Evolutionary conservation across 2,888 invertebrate species (phyloP).

Genomic region (Psococerastis gibbosa): DNA sequence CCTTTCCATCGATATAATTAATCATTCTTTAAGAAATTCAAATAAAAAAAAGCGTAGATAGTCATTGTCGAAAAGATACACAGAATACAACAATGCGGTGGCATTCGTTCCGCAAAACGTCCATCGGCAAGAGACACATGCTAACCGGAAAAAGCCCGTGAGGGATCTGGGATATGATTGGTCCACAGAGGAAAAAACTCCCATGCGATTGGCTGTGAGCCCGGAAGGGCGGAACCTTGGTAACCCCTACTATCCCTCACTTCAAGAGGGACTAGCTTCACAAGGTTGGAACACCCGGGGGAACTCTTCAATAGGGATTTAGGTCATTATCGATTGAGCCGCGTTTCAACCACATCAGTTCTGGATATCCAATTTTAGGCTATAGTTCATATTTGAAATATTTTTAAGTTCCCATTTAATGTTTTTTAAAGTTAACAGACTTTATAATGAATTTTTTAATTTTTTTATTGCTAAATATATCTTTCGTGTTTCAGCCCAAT

Average conservation of each 20-base stretch:
- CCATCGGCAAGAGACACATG: neutral
- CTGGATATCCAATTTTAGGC: neutral
- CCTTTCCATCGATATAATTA: too few species aligned
- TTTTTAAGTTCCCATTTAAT: neutral
- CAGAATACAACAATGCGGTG: neutral
- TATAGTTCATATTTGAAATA: neutral
- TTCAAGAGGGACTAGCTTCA: conserved; percentile 7
- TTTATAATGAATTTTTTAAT: too few species aligned
- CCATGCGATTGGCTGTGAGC: neutral
- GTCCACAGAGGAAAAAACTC: neutral
- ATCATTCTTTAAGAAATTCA: too few species aligned
- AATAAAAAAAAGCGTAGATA: too few species aligned
- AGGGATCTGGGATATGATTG: neutral
- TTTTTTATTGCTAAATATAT: too few species aligned
- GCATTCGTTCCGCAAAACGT: neutral
- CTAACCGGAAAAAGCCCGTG: neutral
- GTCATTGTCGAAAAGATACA: too few species aligned
- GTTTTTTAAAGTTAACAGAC: neutral
- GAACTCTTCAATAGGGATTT: conserved; percentile 4
- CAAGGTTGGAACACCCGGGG: conserved; percentile 8
- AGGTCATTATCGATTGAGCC: conserved; percentile 10
- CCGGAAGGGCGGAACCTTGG: neutral
- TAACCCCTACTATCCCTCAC: neutral
- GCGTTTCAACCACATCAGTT: neutral
- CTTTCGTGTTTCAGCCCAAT: too few species aligned